Base-by-base conservation (phyloP, 2,797 vertebrate genomes). In the Schizopygopsis pylzovi region DNA sequence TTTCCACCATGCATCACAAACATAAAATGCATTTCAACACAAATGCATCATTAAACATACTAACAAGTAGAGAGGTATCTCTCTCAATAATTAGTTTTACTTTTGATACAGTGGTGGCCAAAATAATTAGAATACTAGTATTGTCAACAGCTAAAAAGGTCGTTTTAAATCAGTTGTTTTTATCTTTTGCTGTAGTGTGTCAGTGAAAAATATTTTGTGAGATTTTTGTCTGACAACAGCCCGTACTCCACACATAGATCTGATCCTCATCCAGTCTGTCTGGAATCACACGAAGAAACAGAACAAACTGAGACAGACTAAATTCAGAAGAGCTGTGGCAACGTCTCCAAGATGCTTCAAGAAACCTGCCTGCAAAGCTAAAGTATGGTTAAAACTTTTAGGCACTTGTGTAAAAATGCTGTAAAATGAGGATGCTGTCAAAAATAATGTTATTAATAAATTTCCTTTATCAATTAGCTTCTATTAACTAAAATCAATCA, bases 1-100 rank as follows among this genome's bases (percentile, higher is more conserved):
- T 75, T 41, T 72, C 49, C 41, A 5, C 20, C 79, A 85, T 65
- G 28, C 80, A 52, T 52, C 37, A 61, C 41, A 85, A 33, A 41
- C 49, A 59, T 52, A 73, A 41, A 61, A 78, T 52, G 41, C 28
- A 70, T 59, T 22, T 76, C 11, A 70, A 43, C 9, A 79, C n/a
- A 61, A 25, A 61, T 61, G n/a, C 6, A 9, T 25, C n/a, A 61
- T 25, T 25, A 61, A 61, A 25, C 22, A 25, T 25, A 12, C 56
- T 61, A 61, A 45, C 3, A 45, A 45, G 16, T 43, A 25, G 11
- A 52, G 16, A 81, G 33, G 7, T 45, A 15, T 37, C 18, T 1
- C 6, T 7, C 45, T 47, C 12, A 49, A 49, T 49, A 16, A 54
- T 54, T 54, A 20, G 52, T 20, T 54, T 54, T 54, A 54, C 18